A percentile compares a stretch with the other conserved stretches of the same genome.
Evolutionary conservation across 2,797 vertebrate genomes (phyloP).

Genomic region (Notolabrus celidotus): DNA sequence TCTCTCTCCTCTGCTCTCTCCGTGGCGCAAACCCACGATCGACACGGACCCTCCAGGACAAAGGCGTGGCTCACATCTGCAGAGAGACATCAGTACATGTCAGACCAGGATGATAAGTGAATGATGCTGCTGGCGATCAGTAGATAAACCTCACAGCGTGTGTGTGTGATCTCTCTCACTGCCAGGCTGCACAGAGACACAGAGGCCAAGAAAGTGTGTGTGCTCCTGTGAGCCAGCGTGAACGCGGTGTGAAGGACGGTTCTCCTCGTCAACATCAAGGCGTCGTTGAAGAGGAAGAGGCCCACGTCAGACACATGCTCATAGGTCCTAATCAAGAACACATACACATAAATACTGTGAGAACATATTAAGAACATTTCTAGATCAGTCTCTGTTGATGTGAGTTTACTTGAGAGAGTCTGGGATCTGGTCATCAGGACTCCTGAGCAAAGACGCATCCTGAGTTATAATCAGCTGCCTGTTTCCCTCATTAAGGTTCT

Average conservation of each 20-base stretch:
- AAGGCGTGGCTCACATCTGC: slow-evolving; percentile 88
- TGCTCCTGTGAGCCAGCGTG: slow-evolving; percentile 67
- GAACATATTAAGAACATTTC: fast-evolving
- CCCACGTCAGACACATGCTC: slow-evolving; percentile 83
- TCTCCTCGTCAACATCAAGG: slow-evolving; percentile 78
- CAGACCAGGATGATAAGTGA: no score
- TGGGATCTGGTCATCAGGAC: slow-evolving; percentile 79
- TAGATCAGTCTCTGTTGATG: neutral
- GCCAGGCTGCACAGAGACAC: slow-evolving; percentile 83
- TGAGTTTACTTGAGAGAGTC: slow-evolving; percentile 84
- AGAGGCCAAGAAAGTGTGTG: slow-evolving; percentile 87
- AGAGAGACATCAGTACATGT: neutral
- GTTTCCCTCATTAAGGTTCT: slow-evolving; percentile 87
- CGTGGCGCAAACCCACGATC: slow-evolving; percentile 85
- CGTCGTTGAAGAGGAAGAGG: slow-evolving; percentile 89
- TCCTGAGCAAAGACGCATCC: slow-evolving; percentile 85
- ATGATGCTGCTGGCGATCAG: no score
- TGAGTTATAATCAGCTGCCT: slow-evolving; percentile 87
- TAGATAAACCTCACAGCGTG: slow-evolving; percentile 87
- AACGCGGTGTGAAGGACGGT: slow-evolving; percentile 80
- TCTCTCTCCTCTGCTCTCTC: slow-evolving; percentile 82
- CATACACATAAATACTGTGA: slow-evolving; percentile 13
- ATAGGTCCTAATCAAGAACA: slow-evolving; percentile 74
- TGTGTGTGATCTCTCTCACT: slow-evolving; percentile 81
- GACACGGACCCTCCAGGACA: slow-evolving; percentile 82